phyloP scores from a whole-genome alignment of 2,113 vertebrate species.

The Urocolius indicus region DNA sequence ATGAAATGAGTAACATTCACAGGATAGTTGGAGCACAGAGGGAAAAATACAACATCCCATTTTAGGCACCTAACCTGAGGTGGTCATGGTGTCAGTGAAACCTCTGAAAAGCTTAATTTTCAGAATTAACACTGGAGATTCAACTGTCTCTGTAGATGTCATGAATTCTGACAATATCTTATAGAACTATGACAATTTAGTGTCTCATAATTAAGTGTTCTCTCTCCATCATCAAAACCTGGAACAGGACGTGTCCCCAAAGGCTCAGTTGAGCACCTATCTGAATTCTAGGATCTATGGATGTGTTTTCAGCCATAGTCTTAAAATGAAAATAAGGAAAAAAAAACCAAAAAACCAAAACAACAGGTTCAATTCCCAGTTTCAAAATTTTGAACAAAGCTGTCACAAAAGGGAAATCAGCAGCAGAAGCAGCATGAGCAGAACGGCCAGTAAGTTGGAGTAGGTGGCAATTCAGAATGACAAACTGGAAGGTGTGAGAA shows the following conservation, averaged over 20 bases:
- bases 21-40: background rate
- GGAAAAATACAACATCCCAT: background rate
- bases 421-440: background rate
- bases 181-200: no score
- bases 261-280: background rate
- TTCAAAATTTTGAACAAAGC: background rate
- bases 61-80: background rate
- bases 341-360: background rate
- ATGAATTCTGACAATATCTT: background rate
- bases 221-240: background rate
- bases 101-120: background rate
- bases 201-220: background rate
- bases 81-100: background rate
- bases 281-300: background rate
- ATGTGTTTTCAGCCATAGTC: no score
- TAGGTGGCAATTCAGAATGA: background rate
- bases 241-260: background rate
- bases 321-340: background rate
- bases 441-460: background rate
- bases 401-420: background rate
- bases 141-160: background rate
- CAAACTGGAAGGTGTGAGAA: background rate
- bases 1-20: accelerated
- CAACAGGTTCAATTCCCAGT: background rate
- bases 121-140: background rate